These are phyloP conservation scores for Protobothrops mucrosquamatus DNA, from an alignment of 2,113 vertebrate genomes.

Conservation along the genomic window DNA sequence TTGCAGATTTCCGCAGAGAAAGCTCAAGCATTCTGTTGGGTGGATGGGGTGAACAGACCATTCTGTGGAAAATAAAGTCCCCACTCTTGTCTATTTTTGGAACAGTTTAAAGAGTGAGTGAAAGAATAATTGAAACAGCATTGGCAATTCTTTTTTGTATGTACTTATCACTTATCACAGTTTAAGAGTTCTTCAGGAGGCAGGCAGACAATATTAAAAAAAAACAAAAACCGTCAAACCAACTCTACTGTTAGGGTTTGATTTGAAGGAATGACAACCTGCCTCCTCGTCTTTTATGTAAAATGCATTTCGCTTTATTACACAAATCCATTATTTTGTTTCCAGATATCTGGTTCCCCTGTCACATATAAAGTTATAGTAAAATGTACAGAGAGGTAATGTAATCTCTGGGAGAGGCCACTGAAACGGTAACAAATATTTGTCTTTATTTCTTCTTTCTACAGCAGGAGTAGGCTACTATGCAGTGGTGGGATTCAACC, in stretches of 20 bases:
- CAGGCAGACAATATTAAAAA: neutral
- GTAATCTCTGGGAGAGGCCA: neutral
- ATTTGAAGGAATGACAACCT: neutral
- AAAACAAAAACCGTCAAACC: neutral
- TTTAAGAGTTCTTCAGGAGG: neutral
- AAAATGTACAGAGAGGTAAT: neutral
- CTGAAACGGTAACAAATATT: neutral
- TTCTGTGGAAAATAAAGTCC: neutral
- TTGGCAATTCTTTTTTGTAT: neutral
- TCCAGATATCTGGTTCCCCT: neutral
- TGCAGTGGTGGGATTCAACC: no score
- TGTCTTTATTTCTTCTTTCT: neutral
- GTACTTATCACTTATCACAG: neutral
- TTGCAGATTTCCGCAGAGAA: neutral
- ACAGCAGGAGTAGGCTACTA: neutral
- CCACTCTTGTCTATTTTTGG: neutral
- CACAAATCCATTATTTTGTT: neutral
- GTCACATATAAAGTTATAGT: neutral
- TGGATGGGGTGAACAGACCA: neutral
- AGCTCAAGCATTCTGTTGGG: neutral
- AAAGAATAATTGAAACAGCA: neutral
- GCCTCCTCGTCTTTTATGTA: neutral
- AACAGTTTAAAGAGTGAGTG: neutral
- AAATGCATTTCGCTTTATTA: conserved; percentile 11
- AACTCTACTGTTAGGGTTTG: neutral